Conservation (phyloP, 2,113 vertebrate species). For the Heterotilapia buettikoferi region DNA sequence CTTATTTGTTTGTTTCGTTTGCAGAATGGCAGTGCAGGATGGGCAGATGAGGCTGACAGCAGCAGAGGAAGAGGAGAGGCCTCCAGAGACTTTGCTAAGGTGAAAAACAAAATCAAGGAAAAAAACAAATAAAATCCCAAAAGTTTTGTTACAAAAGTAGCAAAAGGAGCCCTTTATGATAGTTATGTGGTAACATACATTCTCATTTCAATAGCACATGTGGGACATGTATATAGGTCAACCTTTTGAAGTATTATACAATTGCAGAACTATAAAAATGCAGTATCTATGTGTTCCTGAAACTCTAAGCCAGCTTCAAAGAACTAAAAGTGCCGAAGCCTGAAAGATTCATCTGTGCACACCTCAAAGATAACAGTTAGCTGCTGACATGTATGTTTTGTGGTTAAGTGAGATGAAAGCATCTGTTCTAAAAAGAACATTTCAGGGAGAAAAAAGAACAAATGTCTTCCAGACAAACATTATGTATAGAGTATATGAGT, state of each 20-base stretch:
- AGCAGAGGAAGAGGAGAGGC: slow-evolving; percentile 88
- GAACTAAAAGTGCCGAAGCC: background rate
- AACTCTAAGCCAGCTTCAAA: background rate
- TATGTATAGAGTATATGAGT: background rate
- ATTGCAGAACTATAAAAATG: background rate
- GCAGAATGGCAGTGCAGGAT: slow-evolving; percentile 81
- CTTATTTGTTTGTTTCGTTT: background rate
- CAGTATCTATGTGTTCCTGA: accelerated
- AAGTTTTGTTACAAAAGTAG: background rate
- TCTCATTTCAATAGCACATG: background rate
- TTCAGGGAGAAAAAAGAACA: background rate
- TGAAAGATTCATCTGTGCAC: background rate
- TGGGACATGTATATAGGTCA: background rate
- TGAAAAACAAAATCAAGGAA: slow-evolving; percentile 50
- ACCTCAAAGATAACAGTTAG: background rate
- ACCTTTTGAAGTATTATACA: background rate
- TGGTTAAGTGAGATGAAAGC: background rate
- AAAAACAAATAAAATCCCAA: background rate
- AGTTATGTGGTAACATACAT: background rate
- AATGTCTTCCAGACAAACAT: background rate
- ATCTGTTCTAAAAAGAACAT: background rate
- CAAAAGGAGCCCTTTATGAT: background rate
- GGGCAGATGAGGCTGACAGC: slow-evolving; percentile 84
- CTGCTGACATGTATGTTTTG: background rate
- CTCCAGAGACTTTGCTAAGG: slow-evolving; percentile 94